Conservation (phyloP, 2,888 invertebrate species). For the Brenthis ino region DNA sequence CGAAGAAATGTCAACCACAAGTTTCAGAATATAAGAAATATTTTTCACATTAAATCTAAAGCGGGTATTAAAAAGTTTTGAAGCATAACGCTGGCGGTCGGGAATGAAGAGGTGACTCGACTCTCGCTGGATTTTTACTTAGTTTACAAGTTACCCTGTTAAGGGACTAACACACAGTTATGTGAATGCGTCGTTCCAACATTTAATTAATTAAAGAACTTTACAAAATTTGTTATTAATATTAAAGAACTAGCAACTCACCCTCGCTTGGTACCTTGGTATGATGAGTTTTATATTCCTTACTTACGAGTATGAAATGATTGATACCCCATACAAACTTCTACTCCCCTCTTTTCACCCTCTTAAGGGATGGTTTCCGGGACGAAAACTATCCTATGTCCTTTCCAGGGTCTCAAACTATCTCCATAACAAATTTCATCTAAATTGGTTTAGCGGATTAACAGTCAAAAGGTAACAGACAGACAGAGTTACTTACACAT, state of each 20-base stretch:
- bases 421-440: too few relatives aligned
- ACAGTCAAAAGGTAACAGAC: too few relatives aligned
- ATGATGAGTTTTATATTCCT: too few relatives aligned
- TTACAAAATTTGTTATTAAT: constrained; percentile 1
- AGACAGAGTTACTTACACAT: too few relatives aligned
- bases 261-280: too few relatives aligned
- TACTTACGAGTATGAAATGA: too few relatives aligned
- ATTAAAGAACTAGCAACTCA: not conserved
- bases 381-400: too few relatives aligned
- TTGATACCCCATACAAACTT: too few relatives aligned
- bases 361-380: too few relatives aligned
- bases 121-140: constrained; percentile 7
- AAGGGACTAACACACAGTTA: constrained; percentile 14
- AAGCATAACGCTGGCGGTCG: constrained; percentile 23
- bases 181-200: constrained; percentile 9
- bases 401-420: too few relatives aligned
- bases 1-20: not conserved
- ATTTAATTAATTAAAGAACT: constrained; percentile 14
- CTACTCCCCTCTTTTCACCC: too few relatives aligned
- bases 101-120: constrained; percentile 3
- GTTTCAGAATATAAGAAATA: constrained; percentile 8
- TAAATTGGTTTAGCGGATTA: too few relatives aligned
- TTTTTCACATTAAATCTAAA: constrained; percentile 36
- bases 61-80: constrained; percentile 38
- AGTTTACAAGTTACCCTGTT: constrained; percentile 13